These are phyloP conservation scores for Falcaria lacertinaria DNA, from an alignment of 2,888 invertebrate species.

Conservation along the genomic window DNA sequence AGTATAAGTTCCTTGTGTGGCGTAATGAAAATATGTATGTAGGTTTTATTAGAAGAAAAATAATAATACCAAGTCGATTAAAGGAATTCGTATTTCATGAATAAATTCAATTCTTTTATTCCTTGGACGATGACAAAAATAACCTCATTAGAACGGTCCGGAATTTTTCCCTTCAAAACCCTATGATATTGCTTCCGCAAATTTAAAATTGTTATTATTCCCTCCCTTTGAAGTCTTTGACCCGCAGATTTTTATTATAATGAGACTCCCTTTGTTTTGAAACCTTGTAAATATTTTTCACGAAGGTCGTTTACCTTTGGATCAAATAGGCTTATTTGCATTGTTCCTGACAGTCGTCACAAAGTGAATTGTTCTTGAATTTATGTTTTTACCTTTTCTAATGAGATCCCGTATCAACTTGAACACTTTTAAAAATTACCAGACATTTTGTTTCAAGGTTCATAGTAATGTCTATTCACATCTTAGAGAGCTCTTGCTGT, in stretches of 20 bases:
- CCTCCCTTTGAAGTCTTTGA: neutral
- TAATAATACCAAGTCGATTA: neutral
- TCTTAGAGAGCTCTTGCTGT: too few species aligned
- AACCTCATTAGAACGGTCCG: slow-evolving; percentile 50
- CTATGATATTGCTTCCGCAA: slow-evolving; percentile 3
- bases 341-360: neutral
- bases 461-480: too few species aligned
- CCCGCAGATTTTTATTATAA: neutral
- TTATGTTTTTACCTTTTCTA: neutral
- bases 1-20: too few species aligned
- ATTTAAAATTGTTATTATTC: slow-evolving; percentile 6
- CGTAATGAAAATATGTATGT: neutral
- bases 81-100: neutral
- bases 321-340: neutral
- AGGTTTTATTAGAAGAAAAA: neutral
- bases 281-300: neutral
- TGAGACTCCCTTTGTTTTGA: neutral
- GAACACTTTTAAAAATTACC: neutral
- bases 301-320: neutral
- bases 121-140: slow-evolving; percentile 48
- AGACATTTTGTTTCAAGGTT: neutral
- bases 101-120: slow-evolving; percentile 4
- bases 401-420: neutral
- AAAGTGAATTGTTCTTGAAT: neutral
- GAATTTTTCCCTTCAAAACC: slow-evolving; percentile 36